A percentile compares a stretch with the other conserved stretches of the same genome.
Evolutionary conservation across 1,140 invertebrate genomes (phyloP).

Genomic region (Megalopta genalis): DNA sequence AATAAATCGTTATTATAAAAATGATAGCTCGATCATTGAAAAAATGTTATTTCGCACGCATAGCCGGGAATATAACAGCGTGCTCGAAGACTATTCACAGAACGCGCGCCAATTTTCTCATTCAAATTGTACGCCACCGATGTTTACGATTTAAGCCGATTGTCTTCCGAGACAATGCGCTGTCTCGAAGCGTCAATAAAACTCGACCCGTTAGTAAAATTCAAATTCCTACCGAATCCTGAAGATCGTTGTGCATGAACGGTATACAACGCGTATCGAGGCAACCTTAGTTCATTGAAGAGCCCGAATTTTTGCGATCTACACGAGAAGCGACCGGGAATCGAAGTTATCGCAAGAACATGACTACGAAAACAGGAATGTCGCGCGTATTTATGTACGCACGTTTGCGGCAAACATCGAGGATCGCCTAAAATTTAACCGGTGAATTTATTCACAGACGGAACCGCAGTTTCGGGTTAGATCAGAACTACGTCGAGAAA

Average conservation of each 20-base stretch:
- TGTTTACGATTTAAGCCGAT: background rate
- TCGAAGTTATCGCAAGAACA: background rate
- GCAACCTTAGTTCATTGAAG: background rate
- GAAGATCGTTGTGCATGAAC: rapidly evolving
- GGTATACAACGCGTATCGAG: background rate
- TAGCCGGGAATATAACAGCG: no score
- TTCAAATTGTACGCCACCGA: no score
- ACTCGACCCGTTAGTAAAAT: no score
- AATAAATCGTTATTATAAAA: no score
- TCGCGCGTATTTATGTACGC: background rate
- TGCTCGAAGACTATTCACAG: background rate
- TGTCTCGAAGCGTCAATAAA: background rate
- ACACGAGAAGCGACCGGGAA: background rate
- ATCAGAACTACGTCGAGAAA: background rate
- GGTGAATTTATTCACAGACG: constrained; percentile 5
- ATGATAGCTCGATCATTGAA: no score
- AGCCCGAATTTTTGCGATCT: background rate
- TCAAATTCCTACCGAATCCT: background rate
- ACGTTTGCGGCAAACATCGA: background rate
- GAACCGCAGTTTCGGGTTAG: background rate
- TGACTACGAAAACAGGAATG: background rate
- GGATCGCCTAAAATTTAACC: background rate
- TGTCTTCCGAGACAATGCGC: background rate
- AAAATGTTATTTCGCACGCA: no score
- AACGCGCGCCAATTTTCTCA: background rate